These are phyloP conservation scores for Callocephalon fimbriatum DNA, from an alignment of 2,113 vertebrate species.

Conservation along the genomic window DNA sequence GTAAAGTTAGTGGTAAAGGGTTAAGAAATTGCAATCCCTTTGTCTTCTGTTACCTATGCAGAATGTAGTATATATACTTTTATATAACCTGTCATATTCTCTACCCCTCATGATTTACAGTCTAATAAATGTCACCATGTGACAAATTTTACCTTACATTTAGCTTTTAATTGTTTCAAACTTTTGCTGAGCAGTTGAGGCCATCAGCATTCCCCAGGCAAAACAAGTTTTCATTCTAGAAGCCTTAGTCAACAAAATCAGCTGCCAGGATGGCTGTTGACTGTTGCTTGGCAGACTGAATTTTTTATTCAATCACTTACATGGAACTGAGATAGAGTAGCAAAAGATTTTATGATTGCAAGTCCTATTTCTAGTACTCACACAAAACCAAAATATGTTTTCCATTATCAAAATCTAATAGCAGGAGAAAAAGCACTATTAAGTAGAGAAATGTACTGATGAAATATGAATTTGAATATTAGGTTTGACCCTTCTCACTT, in stretches of 20 bases:
- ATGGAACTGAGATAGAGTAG: neutral
- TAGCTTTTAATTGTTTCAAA: neutral
- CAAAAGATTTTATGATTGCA: slow-evolving; percentile 5
- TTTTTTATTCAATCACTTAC: neutral
- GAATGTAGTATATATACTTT: neutral
- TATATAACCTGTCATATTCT: neutral
- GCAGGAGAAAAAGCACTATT: neutral
- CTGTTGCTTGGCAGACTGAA: neutral
- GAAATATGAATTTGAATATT: neutral
- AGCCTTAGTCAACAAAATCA: neutral
- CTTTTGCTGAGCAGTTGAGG: neutral
- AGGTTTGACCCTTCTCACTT: neutral
- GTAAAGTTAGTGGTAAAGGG: neutral
- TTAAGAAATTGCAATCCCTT: neutral
- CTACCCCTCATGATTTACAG: neutral
- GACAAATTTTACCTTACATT: neutral
- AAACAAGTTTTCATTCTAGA: neutral
- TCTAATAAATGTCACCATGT: neutral
- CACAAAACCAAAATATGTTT: neutral
- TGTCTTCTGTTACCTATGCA: neutral
- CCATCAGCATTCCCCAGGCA: neutral
- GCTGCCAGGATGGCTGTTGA: neutral
- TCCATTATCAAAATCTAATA: slow-evolving; percentile 11
- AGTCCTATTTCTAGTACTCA: neutral
- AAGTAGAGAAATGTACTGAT: neutral